Evolutionary conservation across 2,888 invertebrate genomes (phyloP), one percentile per base, ranked within the genome.

Genomic region (Abrostola tripartita): DNA sequence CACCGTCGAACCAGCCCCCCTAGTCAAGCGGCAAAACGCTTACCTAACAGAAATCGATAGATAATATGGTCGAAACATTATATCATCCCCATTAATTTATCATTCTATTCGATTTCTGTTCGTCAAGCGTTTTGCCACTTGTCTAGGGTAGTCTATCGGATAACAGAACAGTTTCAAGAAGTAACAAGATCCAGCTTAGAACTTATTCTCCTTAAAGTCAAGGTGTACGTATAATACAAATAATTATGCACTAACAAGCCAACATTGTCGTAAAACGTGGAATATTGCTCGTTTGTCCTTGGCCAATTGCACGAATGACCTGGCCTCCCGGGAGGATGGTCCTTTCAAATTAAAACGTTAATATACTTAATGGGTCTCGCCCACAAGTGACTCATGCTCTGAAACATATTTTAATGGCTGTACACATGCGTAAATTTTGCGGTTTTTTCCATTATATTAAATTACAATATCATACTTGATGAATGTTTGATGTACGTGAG

Each of bases 291-390:
- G 44, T 0, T 0, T 14, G 50, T 0, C 68, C 76, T 76, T 70
- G 67, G 49, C 41, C n/a, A 8, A 61, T 56, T 61, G 65, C 66
- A 66, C 52, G 61, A 55, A 24, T 65, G 35, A 35, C 47, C 52
- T 14, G 10, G 10, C n/a, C 36, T 52, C 65, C 35, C 47, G 44
- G 42, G 74, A 68, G 56, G 55, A 14, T 9, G 37, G 11, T 52
- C 12, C 36, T 70, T 74, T 63, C 52, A 61, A 67, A 63, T 76
- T 76, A 74, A 76, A 65, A 65, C 37, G 38, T 54, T 73, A 73
- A 70, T 75, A 58, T 53, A 52, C 24, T 37, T 63, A 74, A 71
- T 74, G 71, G 67, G 37, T 38, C 59, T 47, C 61, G 61, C 75
- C 76, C 49, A 58, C 37, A 49, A 9, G 35, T 73, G 67, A 76